Evolutionary conservation across 2,797 vertebrate species (phyloP), one percentile per base, ranked within the genome.

Genomic region (Poeciliopsis turneri): DNA sequence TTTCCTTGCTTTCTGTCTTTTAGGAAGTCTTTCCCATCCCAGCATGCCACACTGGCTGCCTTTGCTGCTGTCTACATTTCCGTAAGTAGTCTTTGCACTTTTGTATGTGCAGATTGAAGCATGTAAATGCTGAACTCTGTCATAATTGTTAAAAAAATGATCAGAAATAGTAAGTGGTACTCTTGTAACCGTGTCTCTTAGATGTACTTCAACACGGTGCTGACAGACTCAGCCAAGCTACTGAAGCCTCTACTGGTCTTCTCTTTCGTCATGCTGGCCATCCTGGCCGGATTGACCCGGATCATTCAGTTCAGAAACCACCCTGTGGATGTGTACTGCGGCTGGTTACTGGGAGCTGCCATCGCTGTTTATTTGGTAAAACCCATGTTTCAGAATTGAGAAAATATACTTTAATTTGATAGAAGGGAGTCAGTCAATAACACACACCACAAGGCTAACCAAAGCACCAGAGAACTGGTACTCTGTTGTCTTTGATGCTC

Each of bases 191-290:
- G 28, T 90, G 72, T 89, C 33, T 36, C 55, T 82, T 87, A 99
- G 97, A 99, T 99, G 97, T 99, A 99, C 94, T 98, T 99, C 93
- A 99, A 99, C 93, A 96, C 97, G 15, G 97, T 97, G 0, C 90
- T 99, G 91, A 99, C 97, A 1, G 97, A 99, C 92, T 97, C 97
- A 3, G 97, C 97, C 33, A 99, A 99, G 92, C 96, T 99, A 77
- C 96, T 99, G 90, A 99, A 99, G 88, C 97, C 97, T 9, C 95
- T 99, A 46, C 86, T 99, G 82, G 97, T 99, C 28, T 98, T 99
- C 90, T 96, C 97, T 5, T 98, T 97, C 82, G 93, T 97, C 91
- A 98, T 99, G 95, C 95, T 97, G 91, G 97, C 97, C 84, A 97
- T 98, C 89, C 95, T 99, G 89, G 97, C 97, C 0, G 97, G 98